Evolutionary conservation across 2,888 invertebrate species (phyloP).

Genomic region (Minunthozetes semirufus): DNA sequence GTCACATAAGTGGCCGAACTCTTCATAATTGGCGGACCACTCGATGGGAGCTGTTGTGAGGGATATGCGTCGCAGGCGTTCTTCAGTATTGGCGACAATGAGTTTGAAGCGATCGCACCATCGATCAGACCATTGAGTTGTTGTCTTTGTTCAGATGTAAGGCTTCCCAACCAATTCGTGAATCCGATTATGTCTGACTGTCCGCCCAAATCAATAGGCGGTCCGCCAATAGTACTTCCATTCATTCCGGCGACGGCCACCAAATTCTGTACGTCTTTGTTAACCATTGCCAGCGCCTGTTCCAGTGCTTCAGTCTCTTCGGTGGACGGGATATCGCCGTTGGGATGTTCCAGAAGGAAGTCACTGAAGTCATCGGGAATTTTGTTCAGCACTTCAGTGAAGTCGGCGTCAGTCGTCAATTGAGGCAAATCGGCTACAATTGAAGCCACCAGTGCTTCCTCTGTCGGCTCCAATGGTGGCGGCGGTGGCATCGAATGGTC

Average conservation of each 20-base stretch:
- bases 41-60: neutral
- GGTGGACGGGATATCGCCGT: constrained; percentile 63
- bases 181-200: constrained; percentile 6
- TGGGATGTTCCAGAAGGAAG: constrained; percentile 59
- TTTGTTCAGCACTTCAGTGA: constrained; percentile 69
- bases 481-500: constrained; percentile 17
- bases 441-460: constrained; percentile 35
- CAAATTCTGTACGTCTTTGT: constrained; percentile 48
- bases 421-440: constrained; percentile 34
- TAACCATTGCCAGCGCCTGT: constrained; percentile 70
- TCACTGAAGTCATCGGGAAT: constrained; percentile 76
- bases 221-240: neutral
- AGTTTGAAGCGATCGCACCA: constrained; percentile 32
- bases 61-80: constrained; percentile 27
- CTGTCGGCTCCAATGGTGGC: constrained; percentile 27
- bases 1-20: neutral
- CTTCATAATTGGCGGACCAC: neutral
- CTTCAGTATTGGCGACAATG: constrained; percentile 33
- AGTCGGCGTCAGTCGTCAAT: constrained; percentile 51
- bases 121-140: constrained; percentile 36
- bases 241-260: constrained; percentile 29
- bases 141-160: constrained; percentile 34
- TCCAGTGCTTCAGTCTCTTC: constrained; percentile 83
- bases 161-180: constrained; percentile 8
- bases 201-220: neutral